Evolutionary conservation across 2,888 invertebrate genomes (phyloP).

Genomic region (Pachydiplax longipennis): DNA sequence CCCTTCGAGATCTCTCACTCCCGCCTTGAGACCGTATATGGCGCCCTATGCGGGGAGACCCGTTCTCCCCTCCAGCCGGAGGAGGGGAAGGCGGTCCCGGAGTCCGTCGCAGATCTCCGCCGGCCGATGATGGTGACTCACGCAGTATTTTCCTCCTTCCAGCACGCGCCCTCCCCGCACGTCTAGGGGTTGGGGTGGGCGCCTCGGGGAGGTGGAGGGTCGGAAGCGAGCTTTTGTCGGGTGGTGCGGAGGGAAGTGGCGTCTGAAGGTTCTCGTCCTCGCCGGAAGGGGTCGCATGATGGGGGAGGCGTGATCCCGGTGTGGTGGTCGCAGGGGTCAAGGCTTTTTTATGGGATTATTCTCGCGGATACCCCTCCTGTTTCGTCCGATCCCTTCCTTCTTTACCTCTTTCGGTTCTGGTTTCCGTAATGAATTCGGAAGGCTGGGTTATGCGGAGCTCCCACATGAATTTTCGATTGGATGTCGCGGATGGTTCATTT

Average conservation of each 20-base stretch:
- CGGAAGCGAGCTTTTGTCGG: neutral
- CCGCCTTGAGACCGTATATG: neutral
- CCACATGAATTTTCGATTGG: neutral
- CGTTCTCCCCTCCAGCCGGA: neutral
- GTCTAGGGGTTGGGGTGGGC: neutral
- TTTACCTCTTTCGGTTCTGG: neutral
- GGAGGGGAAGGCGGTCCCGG: neutral
- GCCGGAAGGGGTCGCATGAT: neutral
- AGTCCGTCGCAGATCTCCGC: neutral
- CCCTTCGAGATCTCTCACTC: neutral
- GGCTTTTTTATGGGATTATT: neutral
- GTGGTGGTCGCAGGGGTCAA: neutral
- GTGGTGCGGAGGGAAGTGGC: neutral
- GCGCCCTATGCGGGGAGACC: neutral
- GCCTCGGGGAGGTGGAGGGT: neutral
- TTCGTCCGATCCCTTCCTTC: neutral
- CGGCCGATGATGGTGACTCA: neutral
- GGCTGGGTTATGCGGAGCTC: neutral
- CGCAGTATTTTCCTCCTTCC: neutral
- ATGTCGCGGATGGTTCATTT: neutral
- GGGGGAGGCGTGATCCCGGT: neutral
- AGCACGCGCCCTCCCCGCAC: neutral
- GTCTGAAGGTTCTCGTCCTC: neutral
- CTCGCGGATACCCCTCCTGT: neutral
- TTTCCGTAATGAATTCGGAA: neutral